Base-by-base conservation (phyloP, 2,113 vertebrate species). In the Spilogale gracilis region DNA sequence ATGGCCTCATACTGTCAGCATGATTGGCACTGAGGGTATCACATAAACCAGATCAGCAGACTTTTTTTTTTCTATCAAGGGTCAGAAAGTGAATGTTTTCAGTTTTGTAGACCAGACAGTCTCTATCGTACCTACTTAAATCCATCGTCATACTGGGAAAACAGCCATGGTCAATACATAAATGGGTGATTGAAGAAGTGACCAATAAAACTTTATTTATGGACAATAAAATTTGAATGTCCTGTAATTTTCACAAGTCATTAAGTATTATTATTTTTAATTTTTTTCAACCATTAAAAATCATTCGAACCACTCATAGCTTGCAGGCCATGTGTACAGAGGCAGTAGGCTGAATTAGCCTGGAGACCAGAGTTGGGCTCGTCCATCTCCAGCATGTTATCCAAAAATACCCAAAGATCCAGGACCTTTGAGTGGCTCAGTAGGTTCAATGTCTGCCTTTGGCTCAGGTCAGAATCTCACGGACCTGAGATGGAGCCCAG, bases 261-360 rank as follows among this genome's bases (percentile, higher is more conserved):
- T 87, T 91, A 96, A 92, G 79, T 87, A 95, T 92, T 61, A 84
- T 74, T 85, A 65, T 80, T 91, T 91, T 88, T 78, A 92, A 71
- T 86, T 92, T 65, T 52, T 94, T 92, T 16, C 81, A 56, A 32
- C 30, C 25, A 91, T 87, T 78, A 87, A 90, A n/a, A 71, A 23
- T 27, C 71, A 2, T 43, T 60, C 50, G 96, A 85, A 60, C 4
- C 38, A 32, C 23, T 60, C 58, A 89, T 69, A 71, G 50, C 50
- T 84, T 83, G 11, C 9, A 12, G 73, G 9, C 25, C 11, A 27
- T 14, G 43, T 13, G 43, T 63, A 73, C 58, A n/a, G 76, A 74
- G 9, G 0, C 14, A 87, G 25, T 2, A 6, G 21, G 17, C 63
- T 73, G 82, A 23, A 83, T 48, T 32, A 27, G 45, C 38, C 18